A percentile compares a stretch with the other conserved stretches of the same genome.
Evolutionary conservation across 2,888 invertebrate species (phyloP).

Genomic region (Callyntrura guangdongensis): DNA sequence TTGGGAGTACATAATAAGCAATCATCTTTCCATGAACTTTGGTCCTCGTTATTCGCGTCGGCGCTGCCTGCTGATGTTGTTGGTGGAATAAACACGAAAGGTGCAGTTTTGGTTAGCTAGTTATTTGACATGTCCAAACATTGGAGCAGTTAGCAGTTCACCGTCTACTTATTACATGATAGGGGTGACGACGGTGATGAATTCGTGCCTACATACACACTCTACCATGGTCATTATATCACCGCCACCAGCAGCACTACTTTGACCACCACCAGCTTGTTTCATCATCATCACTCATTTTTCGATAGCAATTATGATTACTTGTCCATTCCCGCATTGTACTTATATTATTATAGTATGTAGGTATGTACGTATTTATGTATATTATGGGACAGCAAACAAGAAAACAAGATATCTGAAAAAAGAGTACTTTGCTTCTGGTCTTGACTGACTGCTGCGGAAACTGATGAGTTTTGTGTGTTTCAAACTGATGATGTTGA

Average conservation of each 20-base stretch:
- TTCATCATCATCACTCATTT: constrained; percentile 55
- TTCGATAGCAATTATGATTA: constrained; percentile 24
- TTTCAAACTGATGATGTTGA: constrained; percentile 34
- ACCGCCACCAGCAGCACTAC: constrained; percentile 3
- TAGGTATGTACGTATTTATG: too few species aligned
- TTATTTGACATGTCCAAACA: not conserved
- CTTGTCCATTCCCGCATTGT: not conserved
- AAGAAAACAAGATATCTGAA: constrained; percentile 28
- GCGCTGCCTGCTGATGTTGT: too few species aligned
- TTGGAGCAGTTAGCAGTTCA: not conserved
- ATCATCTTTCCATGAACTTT: constrained; percentile 37
- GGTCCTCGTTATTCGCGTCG: constrained; percentile 1
- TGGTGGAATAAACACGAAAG: not conserved
- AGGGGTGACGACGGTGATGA: not conserved
- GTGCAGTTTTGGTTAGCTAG: not conserved
- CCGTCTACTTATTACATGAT: not conserved
- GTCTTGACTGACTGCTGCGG: constrained; percentile 25
- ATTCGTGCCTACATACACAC: not conserved
- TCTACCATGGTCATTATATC: too few species aligned
- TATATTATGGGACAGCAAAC: not conserved
- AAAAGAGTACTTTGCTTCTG: constrained; percentile 50
- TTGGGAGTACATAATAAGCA: not conserved
- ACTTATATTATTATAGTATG: not conserved
- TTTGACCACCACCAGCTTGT: not conserved
- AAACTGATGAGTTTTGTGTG: constrained; percentile 24